phyloP scores from a whole-genome alignment of 2,888 invertebrate species.

The Rhogogaster chlorosoma region DNA sequence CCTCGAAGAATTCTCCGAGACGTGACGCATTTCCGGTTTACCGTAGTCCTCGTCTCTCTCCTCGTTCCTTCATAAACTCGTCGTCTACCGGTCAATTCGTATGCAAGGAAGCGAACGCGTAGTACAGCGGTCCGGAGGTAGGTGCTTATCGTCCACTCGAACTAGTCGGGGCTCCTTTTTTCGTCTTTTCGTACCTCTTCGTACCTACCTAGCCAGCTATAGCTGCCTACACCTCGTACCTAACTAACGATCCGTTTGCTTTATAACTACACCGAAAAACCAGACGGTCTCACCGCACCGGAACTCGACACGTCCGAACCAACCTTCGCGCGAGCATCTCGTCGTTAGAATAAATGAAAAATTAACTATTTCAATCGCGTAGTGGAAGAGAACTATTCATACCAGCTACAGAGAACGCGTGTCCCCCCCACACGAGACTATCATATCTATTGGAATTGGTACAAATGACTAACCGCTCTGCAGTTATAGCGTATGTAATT shows the following conservation, averaged over 20 bases:
- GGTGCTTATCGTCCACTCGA: constrained; percentile 75
- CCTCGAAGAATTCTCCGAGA: constrained; percentile 58
- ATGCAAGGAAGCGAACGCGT: constrained; percentile 76
- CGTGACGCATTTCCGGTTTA: constrained; percentile 76
- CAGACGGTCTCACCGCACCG: constrained; percentile 13
- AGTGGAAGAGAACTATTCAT: neutral
- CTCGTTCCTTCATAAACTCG: neutral
- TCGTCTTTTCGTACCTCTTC: constrained; percentile 62
- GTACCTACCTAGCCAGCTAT: constrained; percentile 49
- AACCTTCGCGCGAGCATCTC: neutral
- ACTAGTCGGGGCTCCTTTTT: constrained; percentile 60
- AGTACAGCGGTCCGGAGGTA: constrained; percentile 68
- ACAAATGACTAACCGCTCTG: neutral
- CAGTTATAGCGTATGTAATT: neutral
- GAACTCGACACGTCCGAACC: constrained; percentile 6
- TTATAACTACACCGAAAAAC: neutral
- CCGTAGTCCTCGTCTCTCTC: neutral
- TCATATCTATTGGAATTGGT: neutral
- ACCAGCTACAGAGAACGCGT: neutral
- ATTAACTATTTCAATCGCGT: constrained; percentile 16
- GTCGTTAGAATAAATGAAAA: neutral
- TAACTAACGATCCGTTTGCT: constrained; percentile 15
- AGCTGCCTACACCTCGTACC: constrained; percentile 46
- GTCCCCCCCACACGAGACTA: neutral
- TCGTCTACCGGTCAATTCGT: constrained; percentile 63